A percentile compares a stretch with the other conserved stretches of the same genome.
Evolutionary conservation across 2,888 invertebrate species (phyloP).

Genomic region (Rhagonycha lutea): DNA sequence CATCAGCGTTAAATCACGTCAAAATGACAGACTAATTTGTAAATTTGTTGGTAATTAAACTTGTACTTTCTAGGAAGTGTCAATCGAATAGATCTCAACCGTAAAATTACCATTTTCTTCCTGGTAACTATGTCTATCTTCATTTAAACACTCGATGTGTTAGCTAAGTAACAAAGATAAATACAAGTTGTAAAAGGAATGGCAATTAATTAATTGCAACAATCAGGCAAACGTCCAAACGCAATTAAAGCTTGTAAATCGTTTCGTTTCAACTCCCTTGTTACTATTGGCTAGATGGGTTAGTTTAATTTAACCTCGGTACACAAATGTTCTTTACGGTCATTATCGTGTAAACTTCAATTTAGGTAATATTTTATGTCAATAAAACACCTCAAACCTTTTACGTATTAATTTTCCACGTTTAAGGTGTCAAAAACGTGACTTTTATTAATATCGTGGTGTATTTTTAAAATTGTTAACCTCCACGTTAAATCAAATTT

Average conservation of each 20-base stretch:
- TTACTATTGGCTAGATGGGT: constrained; percentile 23
- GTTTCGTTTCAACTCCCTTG: constrained; percentile 24
- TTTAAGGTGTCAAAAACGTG: not conserved
- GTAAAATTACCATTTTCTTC: constrained; percentile 22
- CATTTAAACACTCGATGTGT: constrained; percentile 7
- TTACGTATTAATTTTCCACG: not conserved
- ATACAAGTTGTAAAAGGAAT: constrained; percentile 23
- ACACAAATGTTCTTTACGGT: not conserved
- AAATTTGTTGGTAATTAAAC: constrained; percentile 42
- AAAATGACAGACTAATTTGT: constrained; percentile 39
- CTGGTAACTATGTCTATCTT: constrained; percentile 9
- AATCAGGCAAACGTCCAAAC: constrained; percentile 27
- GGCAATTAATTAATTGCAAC: constrained; percentile 29
- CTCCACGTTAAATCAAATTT: not conserved
- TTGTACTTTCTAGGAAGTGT: constrained; percentile 38
- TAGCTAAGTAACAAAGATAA: constrained; percentile 16
- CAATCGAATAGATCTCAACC: constrained; percentile 33
- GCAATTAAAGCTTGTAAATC: constrained; percentile 30
- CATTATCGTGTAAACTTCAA: not conserved
- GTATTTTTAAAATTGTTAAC: not conserved
- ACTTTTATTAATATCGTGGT: not conserved
- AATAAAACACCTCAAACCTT: not conserved
- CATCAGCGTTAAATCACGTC: constrained; percentile 37
- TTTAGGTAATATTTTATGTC: not conserved
- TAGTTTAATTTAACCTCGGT: constrained; percentile 21